These are phyloP conservation scores for Holacanthella duospinosa DNA, from an alignment of 2,888 invertebrate genomes.

Conservation along the genomic window DNA sequence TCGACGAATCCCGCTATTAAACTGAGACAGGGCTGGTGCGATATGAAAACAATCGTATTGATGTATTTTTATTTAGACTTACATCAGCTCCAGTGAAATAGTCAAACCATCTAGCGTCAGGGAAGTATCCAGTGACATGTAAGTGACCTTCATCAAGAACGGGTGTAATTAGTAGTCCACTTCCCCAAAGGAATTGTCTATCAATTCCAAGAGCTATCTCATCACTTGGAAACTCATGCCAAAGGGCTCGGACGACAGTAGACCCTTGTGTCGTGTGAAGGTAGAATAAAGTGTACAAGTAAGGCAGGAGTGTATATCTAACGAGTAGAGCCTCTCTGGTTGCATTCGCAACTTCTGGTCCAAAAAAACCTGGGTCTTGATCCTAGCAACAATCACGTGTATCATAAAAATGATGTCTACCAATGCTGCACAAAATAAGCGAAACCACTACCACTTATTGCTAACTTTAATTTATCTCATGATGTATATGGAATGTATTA, in stretches of 20 bases:
- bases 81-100: constrained; percentile 41
- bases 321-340: constrained; percentile 53
- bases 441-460: too few species aligned
- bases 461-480: too few species aligned
- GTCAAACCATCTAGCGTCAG: constrained; percentile 58
- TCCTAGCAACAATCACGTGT: constrained; percentile 51
- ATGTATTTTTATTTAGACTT: background rate
- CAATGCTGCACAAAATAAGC: too few species aligned
- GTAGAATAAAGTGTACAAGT: constrained; percentile 69
- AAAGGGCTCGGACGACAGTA: constrained; percentile 28
- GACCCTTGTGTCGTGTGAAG: constrained; percentile 55
- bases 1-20: too few species aligned
- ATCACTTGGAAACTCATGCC: constrained; percentile 38
- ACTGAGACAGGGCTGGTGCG: too few species aligned
- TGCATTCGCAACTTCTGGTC: constrained; percentile 55
- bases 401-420: too few species aligned
- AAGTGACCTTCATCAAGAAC: constrained; percentile 48
- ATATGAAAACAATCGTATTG: too few species aligned
- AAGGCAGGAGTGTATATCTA: constrained; percentile 64
- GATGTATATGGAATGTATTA: background rate
- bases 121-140: constrained; percentile 51
- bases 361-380: constrained; percentile 73
- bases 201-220: constrained; percentile 35
- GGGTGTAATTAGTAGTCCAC: constrained; percentile 58
- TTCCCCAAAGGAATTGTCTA: constrained; percentile 42